These are phyloP conservation scores for Hymenopus coronatus DNA, from an alignment of 2,888 invertebrate genomes.

Conservation along the genomic window DNA sequence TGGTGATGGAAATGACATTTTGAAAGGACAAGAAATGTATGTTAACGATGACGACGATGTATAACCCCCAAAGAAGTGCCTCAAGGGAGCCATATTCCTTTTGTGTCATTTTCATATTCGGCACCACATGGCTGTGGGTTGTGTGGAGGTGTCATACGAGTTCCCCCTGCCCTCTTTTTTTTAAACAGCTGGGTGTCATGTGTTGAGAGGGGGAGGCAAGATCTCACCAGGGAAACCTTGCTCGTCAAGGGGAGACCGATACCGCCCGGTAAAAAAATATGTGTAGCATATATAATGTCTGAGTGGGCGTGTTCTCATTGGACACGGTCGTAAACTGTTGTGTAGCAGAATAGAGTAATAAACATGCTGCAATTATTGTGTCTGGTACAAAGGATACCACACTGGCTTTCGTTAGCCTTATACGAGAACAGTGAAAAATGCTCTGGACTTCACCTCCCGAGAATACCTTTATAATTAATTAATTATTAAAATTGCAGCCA, in stretches of 20 bases:
- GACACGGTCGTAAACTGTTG: neutral
- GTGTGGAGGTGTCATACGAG: neutral
- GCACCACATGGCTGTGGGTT: neutral
- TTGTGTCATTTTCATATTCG: neutral
- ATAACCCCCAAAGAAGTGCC: neutral
- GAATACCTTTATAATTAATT: too few species aligned
- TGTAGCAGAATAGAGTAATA: neutral
- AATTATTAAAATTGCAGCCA: too few species aligned
- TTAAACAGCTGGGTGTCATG: neutral
- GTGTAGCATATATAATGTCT: neutral
- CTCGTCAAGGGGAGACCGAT: neutral
- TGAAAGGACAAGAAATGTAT: neutral
- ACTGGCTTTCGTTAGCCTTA: too few species aligned
- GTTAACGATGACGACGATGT: neutral
- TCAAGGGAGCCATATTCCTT: neutral
- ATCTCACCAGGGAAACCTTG: neutral
- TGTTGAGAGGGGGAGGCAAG: neutral
- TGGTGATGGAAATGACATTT: neutral
- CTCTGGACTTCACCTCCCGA: too few species aligned
- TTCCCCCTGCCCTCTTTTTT: neutral
- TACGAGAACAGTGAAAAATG: too few species aligned
- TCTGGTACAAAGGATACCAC: too few species aligned
- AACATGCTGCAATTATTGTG: neutral
- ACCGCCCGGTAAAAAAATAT: neutral
- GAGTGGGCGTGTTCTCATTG: too few species aligned